These are phyloP conservation scores for Hafferia zeledoni DNA, from an alignment of 2,797 vertebrate species.

Conservation along the genomic window DNA sequence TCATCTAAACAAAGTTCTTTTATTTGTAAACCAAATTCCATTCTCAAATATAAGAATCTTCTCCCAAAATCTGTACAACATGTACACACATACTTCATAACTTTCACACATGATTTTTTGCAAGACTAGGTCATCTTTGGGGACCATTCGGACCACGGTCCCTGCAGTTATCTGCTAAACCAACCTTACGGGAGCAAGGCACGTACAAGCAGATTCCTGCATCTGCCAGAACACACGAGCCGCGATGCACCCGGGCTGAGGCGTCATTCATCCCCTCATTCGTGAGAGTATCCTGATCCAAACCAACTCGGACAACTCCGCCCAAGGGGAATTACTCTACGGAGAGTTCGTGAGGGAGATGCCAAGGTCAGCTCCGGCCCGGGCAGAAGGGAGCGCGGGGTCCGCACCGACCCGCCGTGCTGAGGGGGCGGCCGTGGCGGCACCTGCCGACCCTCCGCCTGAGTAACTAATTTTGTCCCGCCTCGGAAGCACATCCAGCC, in stretches of 20 bases:
- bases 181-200: not conserved
- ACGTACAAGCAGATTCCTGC: fast-evolving
- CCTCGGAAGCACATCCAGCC: not conserved
- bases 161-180: not conserved
- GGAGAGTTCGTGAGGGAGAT: fast-evolving
- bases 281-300: not conserved
- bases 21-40: not conserved
- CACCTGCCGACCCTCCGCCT: not conserved
- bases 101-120: not conserved
- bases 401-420: not conserved
- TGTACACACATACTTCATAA: not conserved
- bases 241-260: not conserved
- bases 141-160: not conserved
- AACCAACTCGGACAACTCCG: not conserved
- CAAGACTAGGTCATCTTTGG: not conserved
- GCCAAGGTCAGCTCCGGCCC: not conserved
- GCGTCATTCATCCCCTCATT: not conserved
- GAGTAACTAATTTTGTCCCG: not conserved
- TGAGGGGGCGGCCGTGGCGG: not conserved
- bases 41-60: fast-evolving
- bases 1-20: not conserved
- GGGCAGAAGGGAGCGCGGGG: too few species aligned
- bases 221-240: fast-evolving
- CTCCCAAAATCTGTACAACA: not conserved
- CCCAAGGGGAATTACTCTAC: not conserved